phyloP scores from a whole-genome alignment of 2,888 invertebrate species.

The Tribolium freemani region DNA sequence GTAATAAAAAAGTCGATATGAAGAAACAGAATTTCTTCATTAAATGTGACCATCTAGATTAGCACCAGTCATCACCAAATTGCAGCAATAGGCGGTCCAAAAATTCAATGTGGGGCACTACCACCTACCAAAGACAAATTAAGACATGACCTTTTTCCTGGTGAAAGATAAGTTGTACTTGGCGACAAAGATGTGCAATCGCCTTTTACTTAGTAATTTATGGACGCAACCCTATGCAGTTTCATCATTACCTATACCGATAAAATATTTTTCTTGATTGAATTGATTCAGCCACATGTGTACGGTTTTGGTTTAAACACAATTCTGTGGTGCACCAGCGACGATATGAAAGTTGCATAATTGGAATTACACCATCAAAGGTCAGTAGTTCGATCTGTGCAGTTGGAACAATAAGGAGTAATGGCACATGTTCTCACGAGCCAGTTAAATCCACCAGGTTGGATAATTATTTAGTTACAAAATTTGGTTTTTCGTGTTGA shows the following conservation, averaged over 20 bases:
- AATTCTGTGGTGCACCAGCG: conserved; percentile 11
- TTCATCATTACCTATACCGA: no score
- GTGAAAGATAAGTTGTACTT: conserved; percentile 5
- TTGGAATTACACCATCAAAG: conserved; percentile 57
- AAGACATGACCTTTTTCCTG: neutral
- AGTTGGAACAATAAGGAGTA: conserved; percentile 56
- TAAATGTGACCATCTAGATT: conserved; percentile 19
- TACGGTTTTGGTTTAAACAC: neutral
- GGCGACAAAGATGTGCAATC: conserved; percentile 22
- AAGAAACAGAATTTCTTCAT: conserved; percentile 29
- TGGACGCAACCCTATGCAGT: neutral
- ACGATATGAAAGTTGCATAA: conserved; percentile 39
- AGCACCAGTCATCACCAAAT: conserved; percentile 22
- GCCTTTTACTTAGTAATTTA: conserved; percentile 17
- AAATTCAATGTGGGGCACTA: conserved; percentile 3
- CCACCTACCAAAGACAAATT: neutral
- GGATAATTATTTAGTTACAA: conserved; percentile 53
- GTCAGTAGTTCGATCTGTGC: conserved; percentile 62
- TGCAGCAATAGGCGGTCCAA: conserved; percentile 13
- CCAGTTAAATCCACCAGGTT: conserved; percentile 17
- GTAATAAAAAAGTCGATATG: conserved; percentile 6
- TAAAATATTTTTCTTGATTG: neutral
- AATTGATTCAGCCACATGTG: conserved; percentile 3
- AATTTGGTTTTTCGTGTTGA: conserved; percentile 43
- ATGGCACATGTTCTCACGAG: conserved; percentile 56